A percentile compares a stretch with the other conserved stretches of the same genome.
Evolutionary conservation across 2,797 vertebrate species (phyloP).

Genomic region (Okamejei kenojei): DNA sequence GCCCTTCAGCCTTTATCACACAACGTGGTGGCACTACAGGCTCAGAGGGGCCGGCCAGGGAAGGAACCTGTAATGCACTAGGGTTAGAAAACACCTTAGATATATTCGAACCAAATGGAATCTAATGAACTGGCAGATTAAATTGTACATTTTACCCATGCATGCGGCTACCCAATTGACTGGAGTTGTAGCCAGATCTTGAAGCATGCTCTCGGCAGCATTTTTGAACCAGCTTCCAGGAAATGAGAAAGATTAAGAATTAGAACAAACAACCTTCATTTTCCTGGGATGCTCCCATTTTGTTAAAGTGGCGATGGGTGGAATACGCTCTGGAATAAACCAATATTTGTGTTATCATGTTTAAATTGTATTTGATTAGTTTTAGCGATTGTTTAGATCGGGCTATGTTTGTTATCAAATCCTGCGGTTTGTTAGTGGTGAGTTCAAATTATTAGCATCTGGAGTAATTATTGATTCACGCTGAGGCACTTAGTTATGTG

Average conservation of each 20-base stretch:
- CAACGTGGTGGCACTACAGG: slow-evolving; percentile 54
- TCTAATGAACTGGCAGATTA: slow-evolving; percentile 16
- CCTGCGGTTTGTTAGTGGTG: slow-evolving; percentile 38
- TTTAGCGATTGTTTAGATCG: slow-evolving; percentile 23
- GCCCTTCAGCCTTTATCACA: slow-evolving; percentile 68
- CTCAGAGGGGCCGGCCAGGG: slow-evolving; percentile 52
- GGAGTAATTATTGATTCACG: slow-evolving; percentile 38
- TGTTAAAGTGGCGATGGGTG: not conserved
- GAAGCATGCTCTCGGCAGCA: not conserved
- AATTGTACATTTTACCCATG: not conserved
- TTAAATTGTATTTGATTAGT: slow-evolving; percentile 24
- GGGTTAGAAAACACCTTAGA: slow-evolving; percentile 29
- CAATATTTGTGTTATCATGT: slow-evolving; percentile 21
- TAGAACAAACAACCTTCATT: slow-evolving; percentile 23
- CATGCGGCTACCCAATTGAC: not conserved
- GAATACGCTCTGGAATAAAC: slow-evolving; percentile 11
- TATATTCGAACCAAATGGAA: not conserved
- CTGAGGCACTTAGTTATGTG: slow-evolving; percentile 36
- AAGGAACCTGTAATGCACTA: slow-evolving; percentile 22
- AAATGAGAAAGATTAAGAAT: not conserved
- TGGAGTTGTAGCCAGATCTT: not conserved
- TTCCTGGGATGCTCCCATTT: slow-evolving; percentile 25
- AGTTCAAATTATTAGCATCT: slow-evolving; percentile 38
- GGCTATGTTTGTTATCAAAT: slow-evolving; percentile 25
- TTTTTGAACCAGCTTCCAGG: not conserved